Evolutionary conservation across 2,797 vertebrate genomes (phyloP).

Genomic region (Podarcis siculus): DNA sequence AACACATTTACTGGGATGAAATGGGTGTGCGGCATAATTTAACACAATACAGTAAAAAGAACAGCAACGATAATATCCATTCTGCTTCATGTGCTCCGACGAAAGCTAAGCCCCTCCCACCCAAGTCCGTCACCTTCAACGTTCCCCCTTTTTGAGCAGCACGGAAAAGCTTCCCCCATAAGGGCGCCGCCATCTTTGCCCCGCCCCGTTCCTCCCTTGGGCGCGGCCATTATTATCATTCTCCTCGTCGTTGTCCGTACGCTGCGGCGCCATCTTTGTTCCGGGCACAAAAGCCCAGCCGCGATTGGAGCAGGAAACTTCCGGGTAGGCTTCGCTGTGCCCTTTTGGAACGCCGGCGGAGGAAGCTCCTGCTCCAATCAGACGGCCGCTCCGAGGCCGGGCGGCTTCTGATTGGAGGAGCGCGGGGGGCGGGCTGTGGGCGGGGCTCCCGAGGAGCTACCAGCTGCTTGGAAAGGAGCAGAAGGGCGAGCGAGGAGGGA

Average conservation of each 20-base stretch:
- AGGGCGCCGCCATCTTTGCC: neutral
- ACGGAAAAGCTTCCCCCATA: neutral
- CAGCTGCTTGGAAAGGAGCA: neutral
- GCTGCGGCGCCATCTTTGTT: neutral
- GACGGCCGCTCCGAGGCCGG: rapidly evolving
- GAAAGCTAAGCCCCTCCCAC: no score
- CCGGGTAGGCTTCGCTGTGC: neutral
- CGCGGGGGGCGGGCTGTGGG: neutral
- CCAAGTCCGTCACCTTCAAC: no score
- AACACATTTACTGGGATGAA: no score
- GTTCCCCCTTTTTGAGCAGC: neutral
- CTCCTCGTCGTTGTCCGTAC: neutral
- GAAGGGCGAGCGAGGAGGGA: neutral
- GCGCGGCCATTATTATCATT: neutral
- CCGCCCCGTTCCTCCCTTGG: rapidly evolving
- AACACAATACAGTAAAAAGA: no score
- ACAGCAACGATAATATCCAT: no score
- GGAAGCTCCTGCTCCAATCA: neutral
- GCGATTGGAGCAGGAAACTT: rapidly evolving
- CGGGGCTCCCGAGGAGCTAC: neutral
- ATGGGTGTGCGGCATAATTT: no score
- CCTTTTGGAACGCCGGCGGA: neutral
- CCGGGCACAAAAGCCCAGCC: neutral
- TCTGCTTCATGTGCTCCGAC: no score
- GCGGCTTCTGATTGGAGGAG: slow-evolving; percentile 23